Evolutionary conservation across 2,888 invertebrate species (phyloP).

Genomic region (Thecophora atra): DNA sequence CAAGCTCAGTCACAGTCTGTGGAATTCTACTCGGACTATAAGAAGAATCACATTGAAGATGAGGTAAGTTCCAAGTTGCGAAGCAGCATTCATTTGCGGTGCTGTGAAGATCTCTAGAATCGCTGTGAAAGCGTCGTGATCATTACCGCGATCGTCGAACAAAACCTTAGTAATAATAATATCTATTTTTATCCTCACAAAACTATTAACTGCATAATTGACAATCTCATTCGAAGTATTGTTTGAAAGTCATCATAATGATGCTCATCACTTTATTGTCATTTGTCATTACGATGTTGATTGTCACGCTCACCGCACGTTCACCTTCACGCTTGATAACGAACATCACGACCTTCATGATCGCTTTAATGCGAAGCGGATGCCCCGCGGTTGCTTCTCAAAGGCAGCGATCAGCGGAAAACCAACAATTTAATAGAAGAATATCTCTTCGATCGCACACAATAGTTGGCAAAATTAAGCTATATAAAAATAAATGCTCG

Average conservation of each 20-base stretch:
- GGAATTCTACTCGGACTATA: conserved; percentile 58
- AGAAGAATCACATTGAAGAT: conserved; percentile 58
- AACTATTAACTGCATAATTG: no score
- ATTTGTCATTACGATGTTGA: background rate
- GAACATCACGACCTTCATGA: background rate
- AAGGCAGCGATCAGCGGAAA: no score
- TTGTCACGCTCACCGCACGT: background rate
- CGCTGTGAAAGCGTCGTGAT: background rate
- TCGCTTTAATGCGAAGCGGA: background rate
- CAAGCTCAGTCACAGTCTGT: conserved; percentile 48
- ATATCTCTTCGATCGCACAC: no score
- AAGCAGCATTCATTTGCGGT: background rate
- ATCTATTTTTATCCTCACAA: background rate
- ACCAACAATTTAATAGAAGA: no score
- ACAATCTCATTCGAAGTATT: background rate
- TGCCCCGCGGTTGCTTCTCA: no score
- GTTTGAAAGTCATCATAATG: background rate
- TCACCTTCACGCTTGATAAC: background rate
- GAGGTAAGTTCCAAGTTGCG: conserved; percentile 49
- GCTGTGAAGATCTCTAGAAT: background rate
- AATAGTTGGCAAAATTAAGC: no score
- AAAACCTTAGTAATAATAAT: background rate
- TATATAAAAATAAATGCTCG: no score
- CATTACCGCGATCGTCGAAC: background rate
- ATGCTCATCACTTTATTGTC: background rate